A percentile compares a stretch with the other conserved stretches of the same genome.
Conservation (phyloP, 1,140 invertebrate genomes). For the Calosoma granatense region DNA sequence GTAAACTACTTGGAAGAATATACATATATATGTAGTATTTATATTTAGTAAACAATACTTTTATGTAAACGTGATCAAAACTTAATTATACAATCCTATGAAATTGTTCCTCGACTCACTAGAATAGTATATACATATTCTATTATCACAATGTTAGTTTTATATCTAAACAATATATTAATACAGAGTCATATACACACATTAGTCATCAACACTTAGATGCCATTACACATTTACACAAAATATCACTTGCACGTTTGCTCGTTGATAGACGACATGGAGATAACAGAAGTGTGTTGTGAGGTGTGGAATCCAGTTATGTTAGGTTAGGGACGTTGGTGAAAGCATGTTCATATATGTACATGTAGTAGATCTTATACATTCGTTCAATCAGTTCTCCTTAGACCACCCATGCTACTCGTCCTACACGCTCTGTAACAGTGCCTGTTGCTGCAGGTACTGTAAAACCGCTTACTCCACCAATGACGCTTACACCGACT, state of each 20-base stretch:
- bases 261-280: too few species aligned
- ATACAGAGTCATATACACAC: too few species aligned
- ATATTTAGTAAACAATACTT: background rate
- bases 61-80: background rate
- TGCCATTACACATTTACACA: too few species aligned
- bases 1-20: background rate
- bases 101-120: background rate
- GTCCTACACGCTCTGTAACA: constrained; percentile 20
- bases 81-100: background rate
- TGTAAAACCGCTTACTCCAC: constrained; percentile 19
- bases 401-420: constrained; percentile 26
- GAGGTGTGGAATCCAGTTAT: too few species aligned
- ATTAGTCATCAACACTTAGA: too few species aligned
- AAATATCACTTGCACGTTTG: too few species aligned
- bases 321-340: too few species aligned
- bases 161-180: too few species aligned
- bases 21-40: background rate
- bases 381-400: too few species aligned
- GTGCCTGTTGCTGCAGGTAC: constrained; percentile 15
- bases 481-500: constrained; percentile 21
- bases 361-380: too few species aligned
- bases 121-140: background rate
- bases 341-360: too few species aligned
- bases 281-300: too few species aligned
- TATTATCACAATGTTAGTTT: background rate